phyloP scores from a whole-genome alignment of 2,797 vertebrate species.

The Otolemur crassicaudatus region DNA sequence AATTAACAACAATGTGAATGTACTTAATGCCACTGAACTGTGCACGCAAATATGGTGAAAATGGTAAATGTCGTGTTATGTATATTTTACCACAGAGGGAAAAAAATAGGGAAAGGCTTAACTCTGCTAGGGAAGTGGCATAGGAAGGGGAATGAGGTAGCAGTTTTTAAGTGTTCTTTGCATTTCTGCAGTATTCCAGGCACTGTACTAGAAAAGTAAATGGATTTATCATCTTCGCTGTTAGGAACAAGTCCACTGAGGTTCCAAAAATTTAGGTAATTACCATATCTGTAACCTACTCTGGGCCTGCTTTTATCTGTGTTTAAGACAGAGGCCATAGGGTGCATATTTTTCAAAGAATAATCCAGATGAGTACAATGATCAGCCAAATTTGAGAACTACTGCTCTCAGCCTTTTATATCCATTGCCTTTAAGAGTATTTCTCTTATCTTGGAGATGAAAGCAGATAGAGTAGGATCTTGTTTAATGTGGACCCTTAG shows the following conservation, averaged over 20 bases:
- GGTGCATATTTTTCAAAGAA: conserved; percentile 27
- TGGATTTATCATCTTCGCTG: neutral
- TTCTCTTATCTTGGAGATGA: conserved; percentile 55
- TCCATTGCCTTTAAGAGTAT: neutral
- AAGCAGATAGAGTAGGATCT: neutral
- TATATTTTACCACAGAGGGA: neutral
- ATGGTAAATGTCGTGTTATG: neutral
- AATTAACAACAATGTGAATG: neutral
- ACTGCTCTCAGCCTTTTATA: conserved; percentile 38
- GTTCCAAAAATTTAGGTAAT: neutral
- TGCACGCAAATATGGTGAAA: neutral
- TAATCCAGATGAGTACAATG: neutral
- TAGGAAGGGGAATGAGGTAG: neutral
- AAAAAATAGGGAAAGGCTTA: neutral
- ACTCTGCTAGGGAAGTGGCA: neutral
- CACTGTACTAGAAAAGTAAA: conserved; percentile 27
- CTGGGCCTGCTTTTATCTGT: neutral
- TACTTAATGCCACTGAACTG: neutral
- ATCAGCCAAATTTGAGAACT: conserved; percentile 20
- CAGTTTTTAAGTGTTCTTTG: neutral
- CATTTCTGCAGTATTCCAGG: neutral
- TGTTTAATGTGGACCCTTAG: conserved; percentile 53
- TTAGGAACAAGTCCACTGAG: neutral
- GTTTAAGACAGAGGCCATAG: neutral
- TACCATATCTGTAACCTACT: neutral